Evolutionary conservation across 2,888 invertebrate species (phyloP).

Genomic region (Steinernema scapterisci): DNA sequence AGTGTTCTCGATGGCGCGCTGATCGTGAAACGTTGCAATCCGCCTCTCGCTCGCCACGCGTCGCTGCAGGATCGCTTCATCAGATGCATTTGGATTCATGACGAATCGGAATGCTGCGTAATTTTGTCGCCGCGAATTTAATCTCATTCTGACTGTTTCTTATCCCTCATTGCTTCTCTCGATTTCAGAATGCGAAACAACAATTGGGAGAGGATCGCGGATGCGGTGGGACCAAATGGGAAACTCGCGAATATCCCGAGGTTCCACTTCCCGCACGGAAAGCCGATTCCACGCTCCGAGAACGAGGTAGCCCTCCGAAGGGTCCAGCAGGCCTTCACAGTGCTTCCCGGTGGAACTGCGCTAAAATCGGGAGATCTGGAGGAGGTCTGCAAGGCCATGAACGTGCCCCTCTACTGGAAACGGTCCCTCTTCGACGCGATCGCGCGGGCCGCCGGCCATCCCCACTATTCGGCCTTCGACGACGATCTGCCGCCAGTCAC

Average conservation of each 20-base stretch:
- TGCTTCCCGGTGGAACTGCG: slow-evolving; percentile 45
- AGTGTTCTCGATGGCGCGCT: too few relatives aligned
- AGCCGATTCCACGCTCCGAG: slow-evolving; percentile 55
- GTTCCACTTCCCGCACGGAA: slow-evolving; percentile 64
- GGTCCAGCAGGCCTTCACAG: slow-evolving; percentile 57
- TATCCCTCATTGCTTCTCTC: too few relatives aligned
- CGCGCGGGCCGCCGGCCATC: slow-evolving; percentile 15
- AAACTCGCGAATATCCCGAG: slow-evolving; percentile 23
- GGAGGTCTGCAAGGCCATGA: slow-evolving; percentile 77
- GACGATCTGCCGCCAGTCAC: slow-evolving; percentile 44
- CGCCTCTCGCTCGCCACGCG: too few relatives aligned
- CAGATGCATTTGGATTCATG: too few relatives aligned
- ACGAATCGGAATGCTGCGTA: too few relatives aligned
- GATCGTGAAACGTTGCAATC: too few relatives aligned
- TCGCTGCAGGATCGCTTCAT: too few relatives aligned
- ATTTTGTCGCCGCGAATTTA: too few relatives aligned
- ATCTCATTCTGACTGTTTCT: too few relatives aligned
- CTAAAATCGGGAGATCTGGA: slow-evolving; percentile 52
- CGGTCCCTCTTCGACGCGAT: slow-evolving; percentile 82
- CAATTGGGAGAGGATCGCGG: too few relatives aligned
- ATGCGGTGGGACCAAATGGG: too few relatives aligned
- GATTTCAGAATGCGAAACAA: too few relatives aligned
- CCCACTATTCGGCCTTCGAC: slow-evolving; percentile 24
- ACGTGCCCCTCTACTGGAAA: slow-evolving; percentile 94
- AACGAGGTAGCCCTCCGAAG: slow-evolving; percentile 58